Percentiles rank a stretch among this genome's conserved stretches.
Evolutionary conservation across 1,140 invertebrate species (phyloP).

Genomic region (Chelonus insularis): DNA sequence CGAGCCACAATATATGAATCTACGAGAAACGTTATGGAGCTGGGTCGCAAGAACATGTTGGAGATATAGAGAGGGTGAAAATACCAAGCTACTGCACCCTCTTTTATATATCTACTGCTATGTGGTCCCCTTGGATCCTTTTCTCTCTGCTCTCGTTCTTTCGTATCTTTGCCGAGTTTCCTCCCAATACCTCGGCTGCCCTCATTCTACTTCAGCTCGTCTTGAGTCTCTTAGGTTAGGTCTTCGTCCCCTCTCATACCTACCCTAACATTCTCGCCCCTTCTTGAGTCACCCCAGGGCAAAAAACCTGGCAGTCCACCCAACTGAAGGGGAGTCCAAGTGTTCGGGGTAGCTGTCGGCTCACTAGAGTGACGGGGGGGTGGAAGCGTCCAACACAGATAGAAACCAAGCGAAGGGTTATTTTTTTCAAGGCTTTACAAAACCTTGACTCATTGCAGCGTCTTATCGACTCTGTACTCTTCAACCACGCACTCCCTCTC

Average conservation of each 20-base stretch:
- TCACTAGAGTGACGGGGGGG: neutral
- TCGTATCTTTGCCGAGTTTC: slow-evolving; percentile 41
- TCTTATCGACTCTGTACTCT: slow-evolving; percentile 27
- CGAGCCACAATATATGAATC: slow-evolving; percentile 35
- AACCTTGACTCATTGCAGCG: slow-evolving; percentile 36
- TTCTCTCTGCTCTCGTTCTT: slow-evolving; percentile 38
- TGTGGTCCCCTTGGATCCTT: slow-evolving; percentile 52
- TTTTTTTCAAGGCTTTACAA: slow-evolving; percentile 48
- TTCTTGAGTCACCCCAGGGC: slow-evolving; percentile 30
- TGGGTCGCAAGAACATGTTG: slow-evolving; percentile 18
- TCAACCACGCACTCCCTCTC: neutral
- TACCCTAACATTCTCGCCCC: slow-evolving; percentile 14
- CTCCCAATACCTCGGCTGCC: slow-evolving; percentile 34
- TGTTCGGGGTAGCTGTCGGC: slow-evolving; percentile 27
- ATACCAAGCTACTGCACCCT: slow-evolving; percentile 43
- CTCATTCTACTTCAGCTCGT: slow-evolving; percentile 49
- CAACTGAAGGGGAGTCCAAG: slow-evolving; percentile 27
- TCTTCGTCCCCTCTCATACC: slow-evolving; percentile 31
- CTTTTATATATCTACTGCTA: slow-evolving; percentile 51
- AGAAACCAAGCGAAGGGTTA: slow-evolving; percentile 45
- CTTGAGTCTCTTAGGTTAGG: slow-evolving; percentile 55
- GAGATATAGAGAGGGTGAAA: slow-evolving; percentile 34
- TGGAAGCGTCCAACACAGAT: slow-evolving; percentile 34
- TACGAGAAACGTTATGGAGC: slow-evolving; percentile 28
- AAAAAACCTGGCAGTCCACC: slow-evolving; percentile 48